Base-by-base conservation (phyloP, 1,140 invertebrate genomes). In the Lepidostoma basale region DNA sequence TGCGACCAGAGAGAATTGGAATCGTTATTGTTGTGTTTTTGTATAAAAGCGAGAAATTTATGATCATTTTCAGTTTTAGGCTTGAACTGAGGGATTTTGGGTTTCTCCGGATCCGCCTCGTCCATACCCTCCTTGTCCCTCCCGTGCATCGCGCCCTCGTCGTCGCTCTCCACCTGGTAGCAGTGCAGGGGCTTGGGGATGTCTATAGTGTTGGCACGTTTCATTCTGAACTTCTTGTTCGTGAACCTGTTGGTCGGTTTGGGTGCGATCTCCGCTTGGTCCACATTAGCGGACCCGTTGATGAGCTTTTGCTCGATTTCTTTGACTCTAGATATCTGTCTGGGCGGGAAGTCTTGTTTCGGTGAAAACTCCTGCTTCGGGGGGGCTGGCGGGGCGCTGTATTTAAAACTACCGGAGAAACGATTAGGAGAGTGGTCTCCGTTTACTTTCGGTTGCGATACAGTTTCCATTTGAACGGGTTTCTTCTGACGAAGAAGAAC, bases 171-270 rank as follows among this genome's bases (percentile, higher is more conserved):
- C 9, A 78, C 67, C n/a, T 75, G 71, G 73, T 85, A 87, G 70
- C 80, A 85, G 39, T 83, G 83, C 9, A 85, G 75, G 0, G 88
- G 88, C 75, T 91, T 91, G 0, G 92, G 91, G 75, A 94, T 93
- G 74, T 95, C 92, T 67, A 95, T 93, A 1, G 92, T 95, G 66
- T 95, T 95, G 0, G 92, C 92, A 20, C 93, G 84, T 81, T 94
- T 94, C 85, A 94, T 92, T 72, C 90, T 88, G 3, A 87, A 81
- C 74, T 91, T 92, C 73, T 91, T 92, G 33, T 79, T 85, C 28
- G 79, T 85, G 68, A 89, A 90, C 69, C 89, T 84, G 67, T 85
- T 86, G 1, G 75, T 64, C 0, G 77, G 74, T 74, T 80, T 79
- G 6, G 76, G 73, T n/a, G 72, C 63, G 30, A 33, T 8, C 18